Percentiles rank a stretch among this genome's conserved stretches.
Evolutionary conservation across 2,888 invertebrate genomes (phyloP).

Genomic region (Philaethria dido): DNA sequence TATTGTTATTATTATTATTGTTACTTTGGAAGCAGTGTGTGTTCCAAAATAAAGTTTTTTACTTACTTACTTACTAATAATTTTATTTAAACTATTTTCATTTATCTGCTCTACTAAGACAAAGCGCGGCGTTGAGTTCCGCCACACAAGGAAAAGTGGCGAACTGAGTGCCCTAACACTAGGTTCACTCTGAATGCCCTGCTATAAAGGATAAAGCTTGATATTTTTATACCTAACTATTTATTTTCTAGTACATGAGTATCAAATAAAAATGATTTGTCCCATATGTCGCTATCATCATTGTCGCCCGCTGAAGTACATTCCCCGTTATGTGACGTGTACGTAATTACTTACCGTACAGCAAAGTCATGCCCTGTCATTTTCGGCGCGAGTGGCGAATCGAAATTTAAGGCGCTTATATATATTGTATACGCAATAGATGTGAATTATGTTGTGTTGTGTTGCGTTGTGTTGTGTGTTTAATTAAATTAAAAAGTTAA

Average conservation of each 20-base stretch:
- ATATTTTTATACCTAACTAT: not conserved
- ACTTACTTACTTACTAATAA: too few relatives aligned
- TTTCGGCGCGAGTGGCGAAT: slow-evolving; percentile 52
- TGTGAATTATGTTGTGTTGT: not conserved
- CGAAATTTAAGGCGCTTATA: slow-evolving; percentile 37
- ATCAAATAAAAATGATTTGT: slow-evolving; percentile 43
- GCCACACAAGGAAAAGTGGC: too few relatives aligned
- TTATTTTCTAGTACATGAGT: not conserved
- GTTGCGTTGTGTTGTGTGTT: slow-evolving; percentile 2
- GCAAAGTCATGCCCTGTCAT: slow-evolving; percentile 80
- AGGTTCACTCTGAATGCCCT: too few relatives aligned
- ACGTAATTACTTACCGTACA: slow-evolving; percentile 78
- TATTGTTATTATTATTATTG: too few relatives aligned
- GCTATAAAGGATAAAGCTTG: too few relatives aligned
- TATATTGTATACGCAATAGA: not conserved
- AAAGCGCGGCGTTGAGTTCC: too few relatives aligned
- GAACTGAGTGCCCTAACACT: too few relatives aligned
- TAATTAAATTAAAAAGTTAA: not conserved
- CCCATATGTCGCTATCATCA: slow-evolving; percentile 28
- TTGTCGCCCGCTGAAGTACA: slow-evolving; percentile 55
- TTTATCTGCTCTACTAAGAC: too few relatives aligned
- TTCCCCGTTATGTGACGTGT: slow-evolving; percentile 69
- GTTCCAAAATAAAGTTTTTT: too few relatives aligned
- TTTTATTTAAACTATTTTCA: too few relatives aligned
- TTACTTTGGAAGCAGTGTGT: too few relatives aligned